Base-by-base conservation (phyloP, 1,140 invertebrate genomes). In the Micrasema minimum region DNA sequence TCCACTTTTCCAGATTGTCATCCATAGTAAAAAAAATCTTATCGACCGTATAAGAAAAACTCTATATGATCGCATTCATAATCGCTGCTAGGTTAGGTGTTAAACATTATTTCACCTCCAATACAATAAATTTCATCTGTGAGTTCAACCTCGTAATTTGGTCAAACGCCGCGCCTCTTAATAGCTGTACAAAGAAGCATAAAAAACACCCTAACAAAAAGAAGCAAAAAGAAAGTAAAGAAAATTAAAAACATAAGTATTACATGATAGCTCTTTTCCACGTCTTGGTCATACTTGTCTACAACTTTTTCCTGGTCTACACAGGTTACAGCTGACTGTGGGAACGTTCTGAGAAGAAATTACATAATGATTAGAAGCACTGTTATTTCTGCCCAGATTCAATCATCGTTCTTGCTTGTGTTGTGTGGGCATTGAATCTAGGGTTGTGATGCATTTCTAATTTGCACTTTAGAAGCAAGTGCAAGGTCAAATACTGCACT, bases 401-500 rank as follows among this genome's bases (percentile, higher is more conserved):
- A 2, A 31, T n/a, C 23, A 6, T 31, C n/a, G 11, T 20, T 10
- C 46, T 48, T 48, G 16, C 16, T 22, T 48, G 3, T 20, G 18
- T 10, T 16, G 18, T 18, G 35, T 38, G 55, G 14, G 37, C 55
- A 41, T 22, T 11, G 55, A 59, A 7, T 41, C 38, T 10, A 41
- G 9, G 9, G 18, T 38, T 3, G 14, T 18, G 5, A n/a, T 22
- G 23, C n/a, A 16, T 41, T 41, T 41, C 9, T 43, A 59, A 20
- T 59, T 22, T 0, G 55, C 20, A 2, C 55, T 16, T 38, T 5
- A 20, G 55, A 38, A 51, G 35, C 37, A 38, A 43, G 55, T 59
- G 37, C 55, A 59, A 59, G 55, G 55, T 59, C 55, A 59, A 41
- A 59, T 41, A 41, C 55, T 59, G 55, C 55, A 59, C 55, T 59